Evolutionary conservation across 2,113 vertebrate species (phyloP), one percentile per base, ranked within the genome.

Genomic region (Myiopsitta monachus): DNA sequence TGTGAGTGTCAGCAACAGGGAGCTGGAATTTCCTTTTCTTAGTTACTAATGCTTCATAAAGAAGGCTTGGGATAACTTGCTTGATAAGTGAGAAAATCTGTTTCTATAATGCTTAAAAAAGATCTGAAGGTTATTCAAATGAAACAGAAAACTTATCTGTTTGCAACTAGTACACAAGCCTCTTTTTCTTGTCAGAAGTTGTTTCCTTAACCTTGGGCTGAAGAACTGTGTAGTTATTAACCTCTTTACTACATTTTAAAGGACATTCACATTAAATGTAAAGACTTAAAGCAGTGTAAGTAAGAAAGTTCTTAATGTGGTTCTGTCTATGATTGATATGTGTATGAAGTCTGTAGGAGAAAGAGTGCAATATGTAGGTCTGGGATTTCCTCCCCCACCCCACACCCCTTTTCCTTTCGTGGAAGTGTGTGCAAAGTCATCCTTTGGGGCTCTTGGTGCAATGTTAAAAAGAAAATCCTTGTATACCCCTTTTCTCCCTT

Each of bases 241-340:
- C 26, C 17, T 68, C n/a, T 38, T 93, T 46, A 23, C 41, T 76
- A 4, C 11, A 8, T 92, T 85, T 87, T 78, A 62, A 87, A 82
- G 36, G 19, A 11, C 57, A 21, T 6, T 87, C 1, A 2, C 18
- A 23, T 80, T 73, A 63, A 62, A 31, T 27, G 6, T 51, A 28
- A 52, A 63, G 24, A 28, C 14, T 47, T 87, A 49, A 62, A 83
- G 19, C 15, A 54, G 12, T 57, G 1, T 69, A 31, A 70, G 17
- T 62, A 31, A 66, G 72, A 85, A 18, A 0, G 0, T 74, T 46
- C 5, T 18, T 87, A 18, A n/a, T 57, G 8, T 13, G 12, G 3
- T 39, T 70, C 39, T 68, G 5, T 22, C 43, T 64, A 0, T 11
- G 24, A 75, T 28, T 44, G 27, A 33, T 80, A 18, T 0, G 0